Base-by-base conservation (phyloP, 2,888 invertebrate genomes). In the Platycnemis pennipes region DNA sequence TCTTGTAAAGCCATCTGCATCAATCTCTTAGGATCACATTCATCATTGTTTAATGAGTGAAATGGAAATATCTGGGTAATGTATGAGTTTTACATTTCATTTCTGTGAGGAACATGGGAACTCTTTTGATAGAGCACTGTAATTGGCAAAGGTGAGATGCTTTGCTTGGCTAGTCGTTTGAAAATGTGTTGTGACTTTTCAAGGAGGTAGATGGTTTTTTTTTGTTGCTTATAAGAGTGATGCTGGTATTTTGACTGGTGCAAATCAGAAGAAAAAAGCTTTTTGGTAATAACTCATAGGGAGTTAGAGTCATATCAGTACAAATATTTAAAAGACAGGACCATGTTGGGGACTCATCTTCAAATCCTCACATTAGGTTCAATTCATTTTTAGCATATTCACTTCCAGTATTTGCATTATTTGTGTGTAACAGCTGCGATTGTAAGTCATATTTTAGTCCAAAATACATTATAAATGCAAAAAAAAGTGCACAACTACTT, bases 311-410 rank as follows among this genome's bases (percentile, higher is more conserved):
- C 56, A 91, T 19, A 56, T 49, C 91, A 91, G 91, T 91, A 91
- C 91, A 91, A 91, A 91, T 91, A 69, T 91, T 91, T 45, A 91
- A 89, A 91, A 91, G 91, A 91, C 91, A 91, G 63, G 56, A 53
- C 63, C 16, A 63, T 26, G 22, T 69, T 44, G 63, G 91, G 91
- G 44, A 63, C 44, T 69, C 63, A 91, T 69, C 42, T 56, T 63
- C 63, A 63, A 63, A 37, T 69, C 63, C 44, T n/a, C 13, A 91
- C 45, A 69, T 45, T 91, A 44, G 13, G 37, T 69, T 91, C 44
- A 87, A 44, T 46, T 22, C 44, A 56, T 45, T 63, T 8, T 63
- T 69, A 63, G 91, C n/a, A 22, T 63, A 91, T 91, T 63, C n/a
- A 91, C 69, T 91, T 91, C 63, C 42, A 26, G 91, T n/a, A 91